These are phyloP conservation scores for Bicyclus anynana DNA, from an alignment of 1,140 invertebrate species.

Conservation along the genomic window DNA sequence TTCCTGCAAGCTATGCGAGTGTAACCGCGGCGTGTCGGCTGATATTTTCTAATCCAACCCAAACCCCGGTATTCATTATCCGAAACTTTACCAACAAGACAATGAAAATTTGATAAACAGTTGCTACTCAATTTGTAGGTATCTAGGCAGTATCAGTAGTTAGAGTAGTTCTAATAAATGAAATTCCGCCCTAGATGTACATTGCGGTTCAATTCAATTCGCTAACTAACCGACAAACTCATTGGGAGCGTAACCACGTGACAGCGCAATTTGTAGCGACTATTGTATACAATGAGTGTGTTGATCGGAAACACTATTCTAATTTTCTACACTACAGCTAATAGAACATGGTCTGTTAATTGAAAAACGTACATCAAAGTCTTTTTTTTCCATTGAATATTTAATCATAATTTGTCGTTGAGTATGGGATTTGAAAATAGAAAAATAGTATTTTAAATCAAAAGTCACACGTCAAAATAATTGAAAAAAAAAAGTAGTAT, in stretches of 20 bases:
- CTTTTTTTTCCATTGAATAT: too few species aligned
- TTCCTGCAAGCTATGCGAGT: too few species aligned
- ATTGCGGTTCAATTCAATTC: conserved; percentile 5
- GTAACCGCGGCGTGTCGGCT: too few species aligned
- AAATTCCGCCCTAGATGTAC: conserved; percentile 1
- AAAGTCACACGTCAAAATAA: too few species aligned
- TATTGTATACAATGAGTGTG: not conserved
- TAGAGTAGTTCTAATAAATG: not conserved
- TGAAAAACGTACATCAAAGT: too few species aligned
- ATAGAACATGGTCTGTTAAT: not conserved
- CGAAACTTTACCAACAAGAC: too few species aligned
- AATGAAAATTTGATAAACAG: not conserved
- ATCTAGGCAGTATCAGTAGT: not conserved
- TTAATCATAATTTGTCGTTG: too few species aligned
- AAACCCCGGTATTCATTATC: too few species aligned
- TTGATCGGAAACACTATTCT: not conserved
- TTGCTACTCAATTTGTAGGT: not conserved
- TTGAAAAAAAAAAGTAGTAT: too few species aligned
- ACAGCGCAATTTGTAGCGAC: conserved; percentile 3
- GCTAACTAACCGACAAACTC: not conserved
- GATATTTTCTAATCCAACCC: too few species aligned
- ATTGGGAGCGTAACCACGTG: not conserved
- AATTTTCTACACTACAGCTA: not conserved
- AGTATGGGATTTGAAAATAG: too few species aligned
- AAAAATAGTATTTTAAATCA: too few species aligned